phyloP scores from a whole-genome alignment of 2,797 vertebrate genomes.

The Sebastolobus altivelis region DNA sequence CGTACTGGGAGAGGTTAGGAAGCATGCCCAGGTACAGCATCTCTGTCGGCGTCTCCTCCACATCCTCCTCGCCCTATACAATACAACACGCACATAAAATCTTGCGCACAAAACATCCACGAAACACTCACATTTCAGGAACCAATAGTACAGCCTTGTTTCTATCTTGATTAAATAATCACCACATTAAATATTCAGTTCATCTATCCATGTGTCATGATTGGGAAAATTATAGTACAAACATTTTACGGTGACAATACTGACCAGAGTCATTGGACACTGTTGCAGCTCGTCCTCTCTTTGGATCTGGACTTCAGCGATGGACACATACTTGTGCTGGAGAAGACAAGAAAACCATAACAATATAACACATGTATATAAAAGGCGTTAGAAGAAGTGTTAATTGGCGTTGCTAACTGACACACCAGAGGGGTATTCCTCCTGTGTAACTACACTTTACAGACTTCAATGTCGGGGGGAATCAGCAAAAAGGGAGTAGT shows the following conservation, averaged over 20 bases:
- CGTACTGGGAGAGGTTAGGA: constrained; percentile 94
- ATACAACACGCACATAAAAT: constrained; percentile 15
- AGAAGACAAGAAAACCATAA: constrained; percentile 10
- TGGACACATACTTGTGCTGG: constrained; percentile 96
- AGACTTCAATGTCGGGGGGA: constrained; percentile 10
- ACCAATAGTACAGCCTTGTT: background rate
- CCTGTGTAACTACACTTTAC: constrained; percentile 4
- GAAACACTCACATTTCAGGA: background rate
- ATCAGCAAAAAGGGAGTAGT: constrained; percentile 13
- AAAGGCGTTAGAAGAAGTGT: constrained; percentile 9
- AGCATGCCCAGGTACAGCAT: constrained; percentile 93
- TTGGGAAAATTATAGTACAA: no score
- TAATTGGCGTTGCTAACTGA: constrained; percentile 33
- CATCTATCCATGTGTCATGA: background rate
- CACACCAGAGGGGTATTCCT: constrained; percentile 4
- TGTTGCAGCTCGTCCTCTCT: constrained; percentile 94
- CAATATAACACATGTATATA: background rate
- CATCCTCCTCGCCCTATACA: constrained; percentile 92
- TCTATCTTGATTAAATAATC: background rate
- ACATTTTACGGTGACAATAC: constrained; percentile 29
- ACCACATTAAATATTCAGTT: background rate
- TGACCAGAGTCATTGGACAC: constrained; percentile 95
- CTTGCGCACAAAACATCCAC: background rate
- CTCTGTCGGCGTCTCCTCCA: constrained; percentile 93
- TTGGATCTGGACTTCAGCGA: constrained; percentile 94